phyloP scores from a whole-genome alignment of 2,797 vertebrate species.

The Epinephelus coioides region DNA sequence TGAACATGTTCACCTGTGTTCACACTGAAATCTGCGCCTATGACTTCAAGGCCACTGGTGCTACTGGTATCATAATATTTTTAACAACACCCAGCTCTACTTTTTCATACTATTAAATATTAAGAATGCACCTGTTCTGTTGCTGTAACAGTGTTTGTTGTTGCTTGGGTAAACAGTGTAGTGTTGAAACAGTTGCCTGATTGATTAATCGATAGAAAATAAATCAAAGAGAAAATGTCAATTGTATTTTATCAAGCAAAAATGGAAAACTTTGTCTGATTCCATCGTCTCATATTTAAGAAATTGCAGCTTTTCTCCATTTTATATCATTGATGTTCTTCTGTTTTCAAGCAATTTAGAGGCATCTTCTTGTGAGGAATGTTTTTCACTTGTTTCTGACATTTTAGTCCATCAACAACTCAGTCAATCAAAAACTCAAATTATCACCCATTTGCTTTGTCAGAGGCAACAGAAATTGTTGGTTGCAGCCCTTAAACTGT shows the following conservation, averaged over 20 bases:
- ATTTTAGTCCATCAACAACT: neutral
- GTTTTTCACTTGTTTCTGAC: constrained; percentile 13
- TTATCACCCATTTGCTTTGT: too few species aligned
- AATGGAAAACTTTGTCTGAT: neutral
- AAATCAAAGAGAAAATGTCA: neutral
- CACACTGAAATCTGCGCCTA: too few species aligned
- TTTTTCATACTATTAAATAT: neutral
- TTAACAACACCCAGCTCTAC: too few species aligned
- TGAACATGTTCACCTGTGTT: too few species aligned
- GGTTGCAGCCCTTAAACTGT: too few species aligned
- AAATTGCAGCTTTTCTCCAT: neutral
- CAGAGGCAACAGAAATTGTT: too few species aligned
- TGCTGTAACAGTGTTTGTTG: neutral
- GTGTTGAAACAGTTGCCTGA: neutral
- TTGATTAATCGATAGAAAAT: neutral
- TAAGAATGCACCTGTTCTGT: neutral
- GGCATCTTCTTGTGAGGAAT: neutral
- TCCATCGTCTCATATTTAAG: neutral
- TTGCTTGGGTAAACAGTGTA: neutral
- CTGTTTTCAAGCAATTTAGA: neutral
- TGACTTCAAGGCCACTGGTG: too few species aligned
- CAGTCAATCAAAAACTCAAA: too few species aligned
- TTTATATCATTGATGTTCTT: neutral
- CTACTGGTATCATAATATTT: too few species aligned
- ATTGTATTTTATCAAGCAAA: neutral